Base-by-base conservation (phyloP, 2,113 vertebrate genomes). In the Nanger granti region DNA sequence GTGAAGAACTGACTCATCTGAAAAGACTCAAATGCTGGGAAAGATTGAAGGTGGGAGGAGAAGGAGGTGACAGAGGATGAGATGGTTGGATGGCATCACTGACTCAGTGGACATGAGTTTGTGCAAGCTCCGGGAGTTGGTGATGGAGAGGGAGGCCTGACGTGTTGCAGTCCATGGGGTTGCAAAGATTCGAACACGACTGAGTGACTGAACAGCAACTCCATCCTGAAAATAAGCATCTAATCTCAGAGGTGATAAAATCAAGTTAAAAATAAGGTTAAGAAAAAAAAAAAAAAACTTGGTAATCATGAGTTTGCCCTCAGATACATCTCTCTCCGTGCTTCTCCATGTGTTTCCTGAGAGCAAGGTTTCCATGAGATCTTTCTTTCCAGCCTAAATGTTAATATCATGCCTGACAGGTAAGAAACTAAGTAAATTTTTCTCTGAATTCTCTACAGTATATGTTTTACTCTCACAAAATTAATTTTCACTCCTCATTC, bases 181-280 rank as follows among this genome's bases (percentile, higher is more conserved):
- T 10, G 3, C n/a, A 73, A 22, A 37, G 20, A 73, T 11, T 73
- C 0, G 0, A 11, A 73, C 20, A 37, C 0, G 4, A 41, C 69
- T 24, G 69, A 73, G 5, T 2, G 69, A 24, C 9, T 73, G 9
- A 41, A 73, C 9, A 73, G n/a, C n/a, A 24, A 73, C 9, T 73
- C n/a, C n/a, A 6, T 37, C n/a, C n/a, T 37, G 31, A 69, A 44
- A 80, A 89, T 2, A 69, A 89, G 76, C 6, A 9, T 20, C 4
- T 12, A n/a, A 9, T 73, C 9, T 49, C 17, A 52, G 0, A 62
- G 11, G 24, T 55, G 22, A 66, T 28, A 85, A 87, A 66, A 82
- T 57, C 24, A 91, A 91, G 59, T 59, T 55, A 94, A 29, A 92
- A 92, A 18, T 24, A 64, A 37, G 15, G 3, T 79, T 66, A 66